Evolutionary conservation across 2,888 invertebrate species (phyloP).

Genomic region (Himalopsyche tibetana): DNA sequence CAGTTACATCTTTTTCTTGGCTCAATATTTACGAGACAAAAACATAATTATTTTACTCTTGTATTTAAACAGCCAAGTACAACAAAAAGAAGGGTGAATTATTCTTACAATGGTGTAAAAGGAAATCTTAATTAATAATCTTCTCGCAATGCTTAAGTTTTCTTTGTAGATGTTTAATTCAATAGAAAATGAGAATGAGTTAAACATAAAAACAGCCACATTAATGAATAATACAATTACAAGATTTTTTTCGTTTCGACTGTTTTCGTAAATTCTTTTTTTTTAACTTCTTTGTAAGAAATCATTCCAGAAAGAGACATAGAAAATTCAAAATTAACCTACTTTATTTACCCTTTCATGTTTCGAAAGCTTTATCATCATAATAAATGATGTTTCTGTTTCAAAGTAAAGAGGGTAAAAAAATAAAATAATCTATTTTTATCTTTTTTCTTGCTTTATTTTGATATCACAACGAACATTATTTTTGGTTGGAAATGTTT

Average conservation of each 20-base stretch:
- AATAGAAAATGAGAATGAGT: constrained; percentile 29
- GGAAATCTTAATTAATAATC: constrained; percentile 30
- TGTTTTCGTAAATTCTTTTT: background rate
- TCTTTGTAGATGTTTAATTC: constrained; percentile 26
- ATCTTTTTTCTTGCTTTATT: too few species aligned
- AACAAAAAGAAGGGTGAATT: constrained; percentile 8
- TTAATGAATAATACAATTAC: constrained; percentile 29
- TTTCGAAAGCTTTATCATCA: too few species aligned
- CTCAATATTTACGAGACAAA: constrained; percentile 19
- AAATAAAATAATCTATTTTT: too few species aligned
- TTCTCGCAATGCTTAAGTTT: constrained; percentile 18
- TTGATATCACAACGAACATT: too few species aligned
- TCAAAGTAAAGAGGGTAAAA: too few species aligned
- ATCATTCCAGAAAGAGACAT: too few species aligned
- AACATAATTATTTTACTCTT: constrained; percentile 3
- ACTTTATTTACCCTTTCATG: too few species aligned
- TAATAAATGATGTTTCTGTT: too few species aligned
- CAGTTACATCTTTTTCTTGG: background rate
- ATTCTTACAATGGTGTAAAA: constrained; percentile 12
- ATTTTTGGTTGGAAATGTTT: too few species aligned
- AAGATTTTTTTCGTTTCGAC: background rate
- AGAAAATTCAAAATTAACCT: too few species aligned
- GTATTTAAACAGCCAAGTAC: background rate
- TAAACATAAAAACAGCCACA: constrained; percentile 6
- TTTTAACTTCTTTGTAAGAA: too few species aligned